These are phyloP conservation scores for Norana najaformis DNA, from an alignment of 2,888 invertebrate genomes.

Conservation along the genomic window DNA sequence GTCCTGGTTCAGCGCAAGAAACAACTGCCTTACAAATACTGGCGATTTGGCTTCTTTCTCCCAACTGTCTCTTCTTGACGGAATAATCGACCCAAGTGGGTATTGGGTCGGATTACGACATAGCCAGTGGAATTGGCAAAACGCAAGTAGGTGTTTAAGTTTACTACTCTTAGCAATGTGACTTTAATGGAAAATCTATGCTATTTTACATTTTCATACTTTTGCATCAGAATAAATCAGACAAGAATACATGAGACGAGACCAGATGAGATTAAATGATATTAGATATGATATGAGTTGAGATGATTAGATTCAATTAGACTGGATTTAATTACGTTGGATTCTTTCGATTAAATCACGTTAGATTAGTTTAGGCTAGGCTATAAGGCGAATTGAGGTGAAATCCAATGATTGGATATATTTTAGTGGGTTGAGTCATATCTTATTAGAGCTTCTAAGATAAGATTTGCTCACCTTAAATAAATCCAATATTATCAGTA, in stretches of 20 bases:
- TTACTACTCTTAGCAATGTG: no score
- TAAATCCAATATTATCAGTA: no score
- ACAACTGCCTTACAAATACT: not conserved
- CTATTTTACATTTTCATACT: no score
- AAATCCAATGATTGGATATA: not conserved
- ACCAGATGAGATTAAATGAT: no score
- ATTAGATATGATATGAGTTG: not conserved
- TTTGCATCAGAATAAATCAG: no score
- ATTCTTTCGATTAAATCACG: no score
- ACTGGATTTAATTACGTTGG: no score
- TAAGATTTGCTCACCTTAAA: not conserved
- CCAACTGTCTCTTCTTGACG: not conserved
- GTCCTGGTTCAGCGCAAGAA: conserved; percentile 14
- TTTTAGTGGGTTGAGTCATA: fast-evolving
- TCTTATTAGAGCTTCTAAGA: not conserved
- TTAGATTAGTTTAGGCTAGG: not conserved
- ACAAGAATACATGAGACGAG: no score
- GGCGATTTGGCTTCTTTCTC: not conserved
- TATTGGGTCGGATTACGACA: not conserved
- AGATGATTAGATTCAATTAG: no score
- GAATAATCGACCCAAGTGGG: not conserved
- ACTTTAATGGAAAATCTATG: no score
- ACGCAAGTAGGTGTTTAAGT: not conserved
- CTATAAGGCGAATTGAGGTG: no score
- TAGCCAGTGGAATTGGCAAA: conserved; percentile 2